These are phyloP conservation scores for Rhea pennata DNA, from an alignment of 2,113 vertebrate genomes.

Conservation along the genomic window DNA sequence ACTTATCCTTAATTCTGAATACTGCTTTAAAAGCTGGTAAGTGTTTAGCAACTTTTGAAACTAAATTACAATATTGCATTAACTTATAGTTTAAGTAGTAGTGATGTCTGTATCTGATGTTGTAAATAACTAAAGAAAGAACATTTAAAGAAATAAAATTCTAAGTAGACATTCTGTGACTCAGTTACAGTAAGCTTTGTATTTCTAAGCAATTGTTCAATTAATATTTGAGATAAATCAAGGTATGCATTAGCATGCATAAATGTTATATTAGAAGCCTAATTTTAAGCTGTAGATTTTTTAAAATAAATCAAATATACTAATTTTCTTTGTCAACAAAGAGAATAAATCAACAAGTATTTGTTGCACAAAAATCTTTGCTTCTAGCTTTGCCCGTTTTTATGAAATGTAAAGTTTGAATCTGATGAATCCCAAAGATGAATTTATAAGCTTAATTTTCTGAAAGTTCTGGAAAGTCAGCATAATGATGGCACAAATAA, in stretches of 20 bases:
- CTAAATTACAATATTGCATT: not conserved
- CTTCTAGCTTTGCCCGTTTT: rapidly evolving
- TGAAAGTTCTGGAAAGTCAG: not conserved
- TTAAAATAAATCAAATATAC: no score
- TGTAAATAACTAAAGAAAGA: not conserved
- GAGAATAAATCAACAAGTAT: not conserved
- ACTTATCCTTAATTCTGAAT: not conserved
- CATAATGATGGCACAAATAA: not conserved
- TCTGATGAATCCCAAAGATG: not conserved
- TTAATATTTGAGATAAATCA: not conserved
- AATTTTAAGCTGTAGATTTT: not conserved
- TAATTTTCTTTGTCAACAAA: not conserved
- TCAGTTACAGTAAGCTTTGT: not conserved
- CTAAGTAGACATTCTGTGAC: not conserved
- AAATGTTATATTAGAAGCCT: not conserved
- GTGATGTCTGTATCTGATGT: not conserved
- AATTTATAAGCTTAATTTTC: not conserved
- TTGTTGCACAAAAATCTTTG: not conserved
- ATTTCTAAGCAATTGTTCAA: not conserved
- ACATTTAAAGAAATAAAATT: not conserved
- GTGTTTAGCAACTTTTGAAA: not conserved
- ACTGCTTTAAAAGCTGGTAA: not conserved
- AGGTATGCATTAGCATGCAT: not conserved
- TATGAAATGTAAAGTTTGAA: not conserved
- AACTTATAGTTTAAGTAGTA: not conserved